Percentiles rank a stretch among this genome's conserved stretches.
Conservation (phyloP, 2,797 vertebrate species). For the Kryptopterus vitreolus region DNA sequence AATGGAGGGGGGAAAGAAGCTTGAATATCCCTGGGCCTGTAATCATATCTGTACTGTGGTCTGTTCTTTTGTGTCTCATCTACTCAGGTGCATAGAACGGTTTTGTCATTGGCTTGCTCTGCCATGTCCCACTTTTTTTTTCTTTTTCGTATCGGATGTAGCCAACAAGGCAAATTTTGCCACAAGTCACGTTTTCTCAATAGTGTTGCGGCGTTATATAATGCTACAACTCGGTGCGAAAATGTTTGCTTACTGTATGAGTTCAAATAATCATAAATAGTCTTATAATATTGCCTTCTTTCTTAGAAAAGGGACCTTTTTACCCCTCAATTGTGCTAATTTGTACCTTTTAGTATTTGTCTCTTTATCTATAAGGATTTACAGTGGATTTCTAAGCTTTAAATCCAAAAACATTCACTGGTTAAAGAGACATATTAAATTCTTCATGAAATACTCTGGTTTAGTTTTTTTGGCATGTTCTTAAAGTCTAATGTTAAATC, state of each 20-base stretch:
- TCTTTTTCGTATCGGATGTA: too few species aligned
- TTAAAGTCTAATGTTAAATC: not conserved
- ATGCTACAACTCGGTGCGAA: not conserved
- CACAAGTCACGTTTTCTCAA: not conserved
- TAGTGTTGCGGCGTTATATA: not conserved
- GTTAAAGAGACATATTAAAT: not conserved
- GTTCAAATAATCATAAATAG: too few species aligned
- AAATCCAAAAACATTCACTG: not conserved
- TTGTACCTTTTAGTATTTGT: not conserved
- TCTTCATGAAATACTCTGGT: not conserved
- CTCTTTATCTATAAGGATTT: not conserved
- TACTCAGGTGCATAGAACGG: slow-evolving; percentile 56
- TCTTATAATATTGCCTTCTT: too few species aligned
- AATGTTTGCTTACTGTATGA: too few species aligned
- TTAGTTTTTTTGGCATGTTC: not conserved
- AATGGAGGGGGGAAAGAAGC: too few species aligned
- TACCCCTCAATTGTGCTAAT: too few species aligned
- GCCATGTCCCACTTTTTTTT: not conserved
- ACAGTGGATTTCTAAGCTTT: too few species aligned
- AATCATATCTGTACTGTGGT: not conserved
- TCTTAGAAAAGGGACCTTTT: not conserved
- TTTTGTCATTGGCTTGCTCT: slow-evolving; percentile 40
- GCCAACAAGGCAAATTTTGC: not conserved
- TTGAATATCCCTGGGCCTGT: not conserved
- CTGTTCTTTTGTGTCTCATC: slow-evolving; percentile 1